A percentile compares a stretch with the other conserved stretches of the same genome.
These are phyloP conservation scores for Agrochola circellaris DNA, from an alignment of 2,888 invertebrate genomes.

Conservation along the genomic window DNA sequence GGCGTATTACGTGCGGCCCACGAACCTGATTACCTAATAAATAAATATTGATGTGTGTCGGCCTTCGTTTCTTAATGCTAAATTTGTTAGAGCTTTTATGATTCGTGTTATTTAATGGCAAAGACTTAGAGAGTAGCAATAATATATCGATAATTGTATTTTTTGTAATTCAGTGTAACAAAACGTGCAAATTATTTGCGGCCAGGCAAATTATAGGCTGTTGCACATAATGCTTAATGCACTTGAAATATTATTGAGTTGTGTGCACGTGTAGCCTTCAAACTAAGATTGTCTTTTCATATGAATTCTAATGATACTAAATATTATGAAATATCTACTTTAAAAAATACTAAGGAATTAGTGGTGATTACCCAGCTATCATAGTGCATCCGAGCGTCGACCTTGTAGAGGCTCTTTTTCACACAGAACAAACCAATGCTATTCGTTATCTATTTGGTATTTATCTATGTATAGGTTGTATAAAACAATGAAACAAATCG, in stretches of 20 bases:
- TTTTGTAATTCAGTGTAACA: constrained; percentile 43
- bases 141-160: constrained; percentile 39
- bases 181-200: constrained; percentile 54
- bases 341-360: constrained; percentile 36
- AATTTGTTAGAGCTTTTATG: constrained; percentile 74
- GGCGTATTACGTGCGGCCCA: constrained; percentile 65
- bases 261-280: constrained; percentile 47
- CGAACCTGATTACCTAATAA: constrained; percentile 71
- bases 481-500: constrained; percentile 84
- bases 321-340: constrained; percentile 25
- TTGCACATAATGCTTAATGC: constrained; percentile 38
- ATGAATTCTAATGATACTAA: constrained; percentile 12
- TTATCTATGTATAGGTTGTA: constrained; percentile 71
- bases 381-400: constrained; percentile 55
- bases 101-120: constrained; percentile 51
- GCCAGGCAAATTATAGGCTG: constrained; percentile 52
- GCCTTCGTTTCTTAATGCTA: constrained; percentile 78
- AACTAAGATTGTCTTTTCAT: constrained; percentile 45
- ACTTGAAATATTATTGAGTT: constrained; percentile 52
- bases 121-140: constrained; percentile 37
- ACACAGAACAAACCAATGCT: constrained; percentile 74
- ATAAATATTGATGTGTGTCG: constrained; percentile 78
- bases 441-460: constrained; percentile 72
- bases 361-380: constrained; percentile 43
- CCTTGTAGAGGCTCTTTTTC: constrained; percentile 74